Conservation (phyloP, 2,797 vertebrate genomes). For the Emydoidea blandingii region DNA sequence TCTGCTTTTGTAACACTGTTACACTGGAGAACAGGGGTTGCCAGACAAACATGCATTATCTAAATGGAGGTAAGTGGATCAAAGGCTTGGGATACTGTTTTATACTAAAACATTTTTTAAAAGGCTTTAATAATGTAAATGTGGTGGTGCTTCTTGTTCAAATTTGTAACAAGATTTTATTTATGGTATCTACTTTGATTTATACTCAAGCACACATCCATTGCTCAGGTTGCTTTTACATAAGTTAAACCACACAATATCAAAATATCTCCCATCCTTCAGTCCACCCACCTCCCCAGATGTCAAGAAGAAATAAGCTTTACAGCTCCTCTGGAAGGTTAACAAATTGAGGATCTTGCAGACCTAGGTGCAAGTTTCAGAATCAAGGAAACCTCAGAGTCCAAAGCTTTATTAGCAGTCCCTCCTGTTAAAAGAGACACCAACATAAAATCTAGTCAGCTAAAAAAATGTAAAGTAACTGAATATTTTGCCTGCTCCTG, state of each 20-base stretch:
- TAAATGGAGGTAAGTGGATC: background rate
- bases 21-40: background rate
- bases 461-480: background rate
- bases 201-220: conserved; percentile 55
- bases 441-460: background rate
- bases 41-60: background rate
- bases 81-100: background rate
- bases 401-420: background rate
- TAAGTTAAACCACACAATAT: conserved; percentile 61
- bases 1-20: background rate
- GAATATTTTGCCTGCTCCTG: background rate
- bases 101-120: background rate
- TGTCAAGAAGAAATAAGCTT: background rate
- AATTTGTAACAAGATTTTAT: background rate
- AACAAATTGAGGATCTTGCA: background rate
- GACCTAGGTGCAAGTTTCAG: background rate
- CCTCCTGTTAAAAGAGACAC: background rate
- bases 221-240: conserved; percentile 51
- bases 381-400: background rate
- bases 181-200: conserved; percentile 13
- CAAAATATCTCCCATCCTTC: background rate
- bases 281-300: conserved; percentile 55
- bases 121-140: background rate
- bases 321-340: conserved; percentile 37
- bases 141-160: background rate